Base-by-base conservation (phyloP, 1,140 invertebrate species). In the Chrysomallon squamiferum region DNA sequence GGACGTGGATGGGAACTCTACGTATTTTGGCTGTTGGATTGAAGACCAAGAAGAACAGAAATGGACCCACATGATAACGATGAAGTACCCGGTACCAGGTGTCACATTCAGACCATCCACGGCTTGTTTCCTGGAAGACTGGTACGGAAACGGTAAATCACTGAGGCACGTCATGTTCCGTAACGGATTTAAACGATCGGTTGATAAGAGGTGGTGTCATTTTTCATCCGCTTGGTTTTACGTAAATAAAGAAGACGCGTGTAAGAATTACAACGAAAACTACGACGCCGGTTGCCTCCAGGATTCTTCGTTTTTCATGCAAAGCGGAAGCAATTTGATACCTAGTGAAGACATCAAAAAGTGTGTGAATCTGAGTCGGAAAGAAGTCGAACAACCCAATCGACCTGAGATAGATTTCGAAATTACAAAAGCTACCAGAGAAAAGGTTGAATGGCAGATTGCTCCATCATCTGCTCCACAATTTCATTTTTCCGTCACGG, bases 1-100 rank as follows among this genome's bases (percentile, higher is more conserved):
- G 73, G 68, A 72, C 35, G 22, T 47, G 5, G 59, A 41, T n/a
- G 70, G 59, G 3, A 47, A 68, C 27, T 41, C 29, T 3, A 69
- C 73, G 20, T 56, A 52, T 47, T 75, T 67, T 60, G 73, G 73
- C 22, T 72, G 66, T 38, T 75, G 73, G 73, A 66, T 75, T 11
- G 59, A 68, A 30, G 61, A 75, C 33, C 65, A 70, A 3, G 27
- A 56, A 18, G 25, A 7, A 7, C 33, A 62, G 13, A 33, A 57
- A 27, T 75, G 73, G 73, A 62, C 59, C 13, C 73, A 75, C 45
- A 49, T 75, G 5, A 61, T 75, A 20, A 72, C 73, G 0, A 65
- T 75, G 59, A 68, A 70, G 27, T 75, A 62, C 56, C 73, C 73
- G 1, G 67, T 68, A 13, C 49, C 63, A 11, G 56, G 52, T 13